Percentiles rank a stretch among this genome's conserved stretches.
Conservation (phyloP, 2,113 vertebrate genomes). For the Carassius gibelio region DNA sequence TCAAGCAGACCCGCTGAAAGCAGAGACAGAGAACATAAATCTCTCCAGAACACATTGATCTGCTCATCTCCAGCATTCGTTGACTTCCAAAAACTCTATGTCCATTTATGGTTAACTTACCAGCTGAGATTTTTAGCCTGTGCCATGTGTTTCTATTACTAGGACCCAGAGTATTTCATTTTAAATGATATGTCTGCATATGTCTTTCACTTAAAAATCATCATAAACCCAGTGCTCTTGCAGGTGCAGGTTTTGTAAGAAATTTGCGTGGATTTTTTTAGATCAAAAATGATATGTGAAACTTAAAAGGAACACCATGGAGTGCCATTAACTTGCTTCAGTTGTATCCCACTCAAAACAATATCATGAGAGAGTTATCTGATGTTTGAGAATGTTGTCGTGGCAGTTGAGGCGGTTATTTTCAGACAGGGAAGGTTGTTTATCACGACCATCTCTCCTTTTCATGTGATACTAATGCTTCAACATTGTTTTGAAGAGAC, state of each 20-base stretch:
- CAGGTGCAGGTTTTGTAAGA: not conserved
- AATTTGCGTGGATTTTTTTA: not conserved
- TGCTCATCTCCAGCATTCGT: slow-evolving; percentile 22
- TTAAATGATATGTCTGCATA: not conserved
- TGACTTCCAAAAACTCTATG: not conserved
- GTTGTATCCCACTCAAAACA: not conserved
- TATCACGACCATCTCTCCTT: not conserved
- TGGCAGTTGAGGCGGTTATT: not conserved
- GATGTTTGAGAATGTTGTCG: slow-evolving; percentile 17
- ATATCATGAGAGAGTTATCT: slow-evolving; percentile 19
- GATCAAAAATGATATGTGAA: not conserved
- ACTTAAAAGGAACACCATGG: not conserved
- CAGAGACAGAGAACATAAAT: slow-evolving; percentile 10
- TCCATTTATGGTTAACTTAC: slow-evolving; percentile 25
- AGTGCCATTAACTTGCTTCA: not conserved
- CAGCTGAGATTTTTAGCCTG: not conserved
- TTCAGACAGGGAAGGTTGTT: slow-evolving; percentile 17
- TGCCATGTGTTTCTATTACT: not conserved
- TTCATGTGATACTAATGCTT: not conserved
- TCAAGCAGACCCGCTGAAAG: not conserved
- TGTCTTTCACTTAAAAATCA: not conserved
- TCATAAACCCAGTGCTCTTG: not conserved
- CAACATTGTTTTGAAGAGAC: not conserved
- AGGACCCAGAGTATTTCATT: not conserved
- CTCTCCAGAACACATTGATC: slow-evolving; percentile 13